These are phyloP conservation scores for Hoplostethus mediterraneus DNA, from an alignment of 2,797 vertebrate genomes.

Conservation along the genomic window DNA sequence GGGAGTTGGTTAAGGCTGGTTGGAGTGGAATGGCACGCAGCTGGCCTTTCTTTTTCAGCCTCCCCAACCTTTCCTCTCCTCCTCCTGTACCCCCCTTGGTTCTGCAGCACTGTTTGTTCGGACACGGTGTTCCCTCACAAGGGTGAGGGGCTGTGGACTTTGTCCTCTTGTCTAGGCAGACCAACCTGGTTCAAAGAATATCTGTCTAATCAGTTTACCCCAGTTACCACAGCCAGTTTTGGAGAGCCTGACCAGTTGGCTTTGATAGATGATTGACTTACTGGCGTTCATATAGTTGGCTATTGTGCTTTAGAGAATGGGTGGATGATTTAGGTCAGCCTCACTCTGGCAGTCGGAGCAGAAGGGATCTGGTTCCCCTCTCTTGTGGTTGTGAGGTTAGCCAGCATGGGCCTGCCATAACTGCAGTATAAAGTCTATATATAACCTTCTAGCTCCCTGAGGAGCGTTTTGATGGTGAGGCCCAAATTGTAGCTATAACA, in stretches of 20 bases:
- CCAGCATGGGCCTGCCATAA: slow-evolving; percentile 52
- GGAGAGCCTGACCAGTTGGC: slow-evolving; percentile 2
- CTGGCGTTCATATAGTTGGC: slow-evolving; percentile 19
- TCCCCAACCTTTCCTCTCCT: slow-evolving; percentile 42
- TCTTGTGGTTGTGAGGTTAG: slow-evolving; percentile 72
- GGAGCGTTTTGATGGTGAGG: slow-evolving; percentile 70
- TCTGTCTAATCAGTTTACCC: background rate
- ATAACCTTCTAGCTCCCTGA: slow-evolving; percentile 64
- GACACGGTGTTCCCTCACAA: slow-evolving; percentile 73
- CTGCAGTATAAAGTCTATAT: slow-evolving; percentile 78
- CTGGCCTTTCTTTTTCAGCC: too few relatives aligned
- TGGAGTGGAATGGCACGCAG: slow-evolving; percentile 29
- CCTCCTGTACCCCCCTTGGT: slow-evolving; percentile 53
- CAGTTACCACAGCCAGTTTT: background rate
- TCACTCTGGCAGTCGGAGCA: slow-evolving; percentile 48
- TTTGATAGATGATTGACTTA: slow-evolving; percentile 21
- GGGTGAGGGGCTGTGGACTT: slow-evolving; percentile 55
- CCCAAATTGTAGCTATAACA: slow-evolving; percentile 69
- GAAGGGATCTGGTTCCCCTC: slow-evolving; percentile 61
- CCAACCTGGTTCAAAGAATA: background rate
- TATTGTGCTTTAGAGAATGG: slow-evolving; percentile 37
- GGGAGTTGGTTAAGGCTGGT: slow-evolving; percentile 15
- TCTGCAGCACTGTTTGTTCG: slow-evolving; percentile 69
- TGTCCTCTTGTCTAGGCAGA: slow-evolving; percentile 40
- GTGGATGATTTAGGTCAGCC: slow-evolving; percentile 43